Evolutionary conservation across 2,888 invertebrate genomes (phyloP).

Genomic region (Orchesella flavescens): DNA sequence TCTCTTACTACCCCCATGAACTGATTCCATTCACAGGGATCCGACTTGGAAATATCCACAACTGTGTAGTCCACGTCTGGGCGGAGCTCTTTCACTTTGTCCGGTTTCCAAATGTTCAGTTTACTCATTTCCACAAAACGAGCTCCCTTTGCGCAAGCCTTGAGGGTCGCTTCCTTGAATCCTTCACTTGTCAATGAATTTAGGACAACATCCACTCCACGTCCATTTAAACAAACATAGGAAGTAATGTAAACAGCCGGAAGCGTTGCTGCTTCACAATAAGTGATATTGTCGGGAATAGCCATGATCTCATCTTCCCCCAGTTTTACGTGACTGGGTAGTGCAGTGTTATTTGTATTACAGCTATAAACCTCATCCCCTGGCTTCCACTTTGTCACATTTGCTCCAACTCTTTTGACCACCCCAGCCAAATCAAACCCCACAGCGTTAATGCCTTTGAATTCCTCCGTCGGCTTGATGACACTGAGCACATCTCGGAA

Average conservation of each 20-base stretch:
- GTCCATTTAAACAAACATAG: constrained; percentile 42
- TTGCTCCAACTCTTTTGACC: constrained; percentile 19
- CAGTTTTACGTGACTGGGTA: constrained; percentile 36
- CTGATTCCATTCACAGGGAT: neutral
- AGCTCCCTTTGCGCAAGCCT: neutral
- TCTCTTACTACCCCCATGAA: neutral
- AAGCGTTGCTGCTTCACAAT: constrained; percentile 49
- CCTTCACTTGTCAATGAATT: constrained; percentile 57
- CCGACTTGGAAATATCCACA: constrained; percentile 28
- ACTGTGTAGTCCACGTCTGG: constrained; percentile 36
- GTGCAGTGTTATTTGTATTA: constrained; percentile 14
- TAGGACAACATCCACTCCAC: too few relatives aligned
- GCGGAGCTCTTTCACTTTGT: neutral
- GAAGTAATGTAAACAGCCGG: constrained; percentile 44
- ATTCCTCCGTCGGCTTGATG: constrained; percentile 20
- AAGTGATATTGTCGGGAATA: constrained; percentile 31
- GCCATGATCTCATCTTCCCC: neutral
- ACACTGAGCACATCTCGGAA: constrained; percentile 23
- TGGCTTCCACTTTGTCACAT: neutral
- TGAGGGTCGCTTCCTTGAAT: constrained; percentile 29
- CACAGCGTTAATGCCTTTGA: neutral
- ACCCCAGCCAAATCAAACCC: constrained; percentile 51
- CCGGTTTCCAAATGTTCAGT: constrained; percentile 23
- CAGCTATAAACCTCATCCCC: constrained; percentile 47
- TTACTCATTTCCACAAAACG: constrained; percentile 45